Evolutionary conservation across 2,113 vertebrate species (phyloP).

Genomic region (Gymnobelideus leadbeateri): DNA sequence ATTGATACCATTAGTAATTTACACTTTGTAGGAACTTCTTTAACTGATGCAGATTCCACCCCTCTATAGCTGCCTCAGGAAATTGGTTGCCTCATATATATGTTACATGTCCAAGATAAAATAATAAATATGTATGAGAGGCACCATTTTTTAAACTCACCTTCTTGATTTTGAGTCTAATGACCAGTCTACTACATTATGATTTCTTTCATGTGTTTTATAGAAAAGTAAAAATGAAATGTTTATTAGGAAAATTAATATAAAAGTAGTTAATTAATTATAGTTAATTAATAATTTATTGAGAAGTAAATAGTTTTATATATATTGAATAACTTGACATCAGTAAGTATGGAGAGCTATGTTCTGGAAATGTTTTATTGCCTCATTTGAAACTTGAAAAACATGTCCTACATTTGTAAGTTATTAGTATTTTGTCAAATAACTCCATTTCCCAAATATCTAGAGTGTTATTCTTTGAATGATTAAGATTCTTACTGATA

Average conservation of each 20-base stretch:
- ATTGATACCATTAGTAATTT: too few relatives aligned
- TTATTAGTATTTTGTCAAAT: slow-evolving; percentile 23
- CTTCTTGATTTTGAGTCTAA: neutral
- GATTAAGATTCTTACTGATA: neutral
- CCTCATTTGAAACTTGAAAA: slow-evolving; percentile 32
- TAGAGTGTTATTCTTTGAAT: neutral
- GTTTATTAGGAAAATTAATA: slow-evolving; percentile 36
- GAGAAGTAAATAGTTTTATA: neutral
- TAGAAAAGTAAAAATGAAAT: slow-evolving; percentile 41
- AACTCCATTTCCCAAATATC: neutral
- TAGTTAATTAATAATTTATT: slow-evolving; percentile 39
- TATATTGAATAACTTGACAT: slow-evolving; percentile 44
- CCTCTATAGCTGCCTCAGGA: too few relatives aligned
- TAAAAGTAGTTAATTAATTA: too few relatives aligned
- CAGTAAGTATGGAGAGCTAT: slow-evolving; percentile 40
- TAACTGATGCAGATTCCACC: too few relatives aligned
- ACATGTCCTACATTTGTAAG: neutral
- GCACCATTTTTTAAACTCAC: neutral
- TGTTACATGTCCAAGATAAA: too few relatives aligned
- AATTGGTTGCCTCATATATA: too few relatives aligned
- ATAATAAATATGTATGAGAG: neutral
- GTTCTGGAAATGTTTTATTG: slow-evolving; percentile 8
- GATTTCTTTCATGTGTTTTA: neutral
- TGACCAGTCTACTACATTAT: neutral
- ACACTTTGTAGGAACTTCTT: too few relatives aligned